These are phyloP conservation scores for Poeciliopsis paucimaculata DNA, from an alignment of 2,797 vertebrate genomes.

Conservation along the genomic window DNA sequence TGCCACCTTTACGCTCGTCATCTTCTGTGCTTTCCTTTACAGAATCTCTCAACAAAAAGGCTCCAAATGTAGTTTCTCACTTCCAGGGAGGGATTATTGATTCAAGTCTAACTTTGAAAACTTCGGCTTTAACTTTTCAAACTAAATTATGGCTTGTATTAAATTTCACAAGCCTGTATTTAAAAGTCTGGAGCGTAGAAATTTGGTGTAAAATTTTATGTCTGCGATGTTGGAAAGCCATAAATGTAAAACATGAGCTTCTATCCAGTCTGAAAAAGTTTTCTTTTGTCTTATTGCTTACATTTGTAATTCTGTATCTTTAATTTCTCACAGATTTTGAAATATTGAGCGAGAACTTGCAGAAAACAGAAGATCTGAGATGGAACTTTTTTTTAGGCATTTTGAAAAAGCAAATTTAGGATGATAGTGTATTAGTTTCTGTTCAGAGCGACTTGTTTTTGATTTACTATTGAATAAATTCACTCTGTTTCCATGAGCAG, in stretches of 20 bases:
- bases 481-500: constrained; percentile 71
- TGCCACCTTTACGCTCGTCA: neutral
- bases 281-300: neutral
- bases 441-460: neutral
- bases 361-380: neutral
- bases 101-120: neutral
- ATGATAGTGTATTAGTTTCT: constrained; percentile 6
- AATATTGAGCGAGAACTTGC: neutral
- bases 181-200: neutral
- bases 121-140: neutral
- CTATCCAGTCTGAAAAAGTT: neutral
- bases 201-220: neutral
- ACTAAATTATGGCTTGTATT: neutral
- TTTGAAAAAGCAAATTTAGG: neutral
- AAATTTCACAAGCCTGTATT: neutral
- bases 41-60: neutral
- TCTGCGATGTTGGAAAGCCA: neutral
- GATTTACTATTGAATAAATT: constrained; percentile 21
- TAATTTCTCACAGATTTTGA: neutral
- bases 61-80: neutral
- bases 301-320: neutral
- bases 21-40: neutral
- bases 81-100: neutral
- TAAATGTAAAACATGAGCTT: neutral
- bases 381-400: neutral